phyloP scores from a whole-genome alignment of 1,140 invertebrate species.

The Pteromalus puparum region DNA sequence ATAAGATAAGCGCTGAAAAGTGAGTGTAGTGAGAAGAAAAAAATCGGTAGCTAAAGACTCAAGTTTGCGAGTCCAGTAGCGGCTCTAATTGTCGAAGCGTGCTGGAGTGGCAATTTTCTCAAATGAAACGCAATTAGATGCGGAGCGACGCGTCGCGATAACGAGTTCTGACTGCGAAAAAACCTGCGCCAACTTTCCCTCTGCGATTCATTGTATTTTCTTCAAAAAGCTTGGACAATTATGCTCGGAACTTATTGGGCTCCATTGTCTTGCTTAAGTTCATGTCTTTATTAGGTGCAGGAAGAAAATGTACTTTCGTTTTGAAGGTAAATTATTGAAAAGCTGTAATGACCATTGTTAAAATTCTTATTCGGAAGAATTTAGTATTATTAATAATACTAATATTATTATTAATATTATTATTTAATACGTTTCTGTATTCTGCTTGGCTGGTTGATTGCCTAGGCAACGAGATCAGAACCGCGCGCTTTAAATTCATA shows the following conservation, averaged over 20 bases:
- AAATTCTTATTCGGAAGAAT: too few species aligned
- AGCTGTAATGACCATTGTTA: too few species aligned
- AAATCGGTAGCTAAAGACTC: background rate
- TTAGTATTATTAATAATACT: too few species aligned
- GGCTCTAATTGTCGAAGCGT: conserved; percentile 22
- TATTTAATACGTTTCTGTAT: too few species aligned
- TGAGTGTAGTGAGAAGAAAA: background rate
- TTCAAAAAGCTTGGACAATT: conserved; percentile 1
- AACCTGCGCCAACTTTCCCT: background rate
- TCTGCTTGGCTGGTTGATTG: too few species aligned
- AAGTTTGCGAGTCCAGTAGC: background rate
- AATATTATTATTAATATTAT: too few species aligned
- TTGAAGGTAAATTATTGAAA: too few species aligned
- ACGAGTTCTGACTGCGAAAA: background rate
- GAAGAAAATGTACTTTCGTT: too few species aligned
- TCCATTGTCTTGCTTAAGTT: background rate
- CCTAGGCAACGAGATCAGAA: too few species aligned
- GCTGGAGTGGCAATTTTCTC: conserved; percentile 20
- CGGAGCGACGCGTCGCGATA: conserved; percentile 1
- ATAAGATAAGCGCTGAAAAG: background rate
- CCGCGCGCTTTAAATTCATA: too few species aligned
- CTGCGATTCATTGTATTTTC: conserved; percentile 1
- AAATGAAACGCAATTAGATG: conserved; percentile 31
- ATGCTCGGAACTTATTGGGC: too few species aligned
- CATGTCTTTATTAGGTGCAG: too few species aligned